These are phyloP conservation scores for Morone saxatilis DNA, from an alignment of 2,113 vertebrate species.

Conservation along the genomic window DNA sequence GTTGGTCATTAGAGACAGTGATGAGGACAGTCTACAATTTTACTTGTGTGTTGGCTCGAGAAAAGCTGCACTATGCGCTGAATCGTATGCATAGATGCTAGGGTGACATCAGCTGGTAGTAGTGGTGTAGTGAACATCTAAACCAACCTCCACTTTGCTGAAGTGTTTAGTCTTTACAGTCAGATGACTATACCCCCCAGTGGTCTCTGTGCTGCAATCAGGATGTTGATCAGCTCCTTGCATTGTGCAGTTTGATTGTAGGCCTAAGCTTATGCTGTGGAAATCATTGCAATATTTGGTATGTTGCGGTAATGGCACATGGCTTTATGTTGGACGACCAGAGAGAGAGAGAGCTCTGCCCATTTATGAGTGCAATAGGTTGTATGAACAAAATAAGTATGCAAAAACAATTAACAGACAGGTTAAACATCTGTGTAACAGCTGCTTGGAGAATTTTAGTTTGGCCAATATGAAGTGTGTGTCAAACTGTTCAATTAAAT, in stretches of 20 bases:
- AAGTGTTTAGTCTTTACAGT: not conserved
- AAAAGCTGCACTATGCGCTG: not conserved
- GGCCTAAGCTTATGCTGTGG: not conserved
- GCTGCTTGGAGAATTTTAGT: not conserved
- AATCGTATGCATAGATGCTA: not conserved
- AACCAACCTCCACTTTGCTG: not conserved
- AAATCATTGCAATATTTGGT: no score
- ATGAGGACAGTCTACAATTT: not conserved
- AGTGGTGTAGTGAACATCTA: slow-evolving; percentile 30
- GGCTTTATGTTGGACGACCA: not conserved
- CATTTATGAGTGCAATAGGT: not conserved
- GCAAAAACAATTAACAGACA: not conserved
- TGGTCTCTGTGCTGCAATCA: no score
- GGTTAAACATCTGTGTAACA: not conserved
- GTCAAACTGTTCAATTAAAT: not conserved
- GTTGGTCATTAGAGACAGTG: not conserved
- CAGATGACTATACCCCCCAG: not conserved
- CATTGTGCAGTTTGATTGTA: no score
- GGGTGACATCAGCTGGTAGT: slow-evolving; percentile 51
- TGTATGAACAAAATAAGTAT: not conserved
- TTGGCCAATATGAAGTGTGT: not conserved
- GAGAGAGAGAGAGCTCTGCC: not conserved
- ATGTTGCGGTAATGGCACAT: not conserved
- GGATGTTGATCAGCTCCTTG: no score
- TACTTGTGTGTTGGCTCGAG: not conserved